phyloP scores from a whole-genome alignment of 2,797 vertebrate species.

The Tokudaia tokunoshimensis region DNA sequence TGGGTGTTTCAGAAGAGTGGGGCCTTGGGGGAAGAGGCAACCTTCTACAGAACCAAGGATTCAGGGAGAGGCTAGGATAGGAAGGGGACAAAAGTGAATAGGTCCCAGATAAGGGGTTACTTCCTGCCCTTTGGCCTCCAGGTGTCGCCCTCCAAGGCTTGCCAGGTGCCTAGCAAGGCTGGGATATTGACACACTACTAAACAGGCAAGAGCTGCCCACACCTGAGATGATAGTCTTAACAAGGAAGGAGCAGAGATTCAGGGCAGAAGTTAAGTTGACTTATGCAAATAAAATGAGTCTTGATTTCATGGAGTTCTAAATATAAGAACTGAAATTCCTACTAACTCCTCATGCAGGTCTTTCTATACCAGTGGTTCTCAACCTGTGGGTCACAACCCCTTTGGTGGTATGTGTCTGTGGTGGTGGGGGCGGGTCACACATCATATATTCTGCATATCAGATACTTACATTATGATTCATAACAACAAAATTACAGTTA shows the following conservation, averaged over 20 bases:
- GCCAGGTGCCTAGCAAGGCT: neutral
- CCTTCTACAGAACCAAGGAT: neutral
- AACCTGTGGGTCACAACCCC: neutral
- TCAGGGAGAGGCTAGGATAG: neutral
- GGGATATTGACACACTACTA: too few species aligned
- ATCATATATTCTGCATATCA: neutral
- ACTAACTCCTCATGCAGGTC: neutral
- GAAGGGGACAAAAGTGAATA: neutral
- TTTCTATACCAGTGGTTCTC: neutral
- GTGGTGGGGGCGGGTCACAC: too few species aligned
- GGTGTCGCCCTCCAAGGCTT: too few species aligned
- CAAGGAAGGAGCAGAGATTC: neutral
- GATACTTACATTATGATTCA: neutral
- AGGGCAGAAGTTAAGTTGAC: neutral
- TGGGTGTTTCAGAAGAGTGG: neutral
- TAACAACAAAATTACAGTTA: neutral
- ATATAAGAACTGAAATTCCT: neutral
- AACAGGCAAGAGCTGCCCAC: neutral
- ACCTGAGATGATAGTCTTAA: neutral
- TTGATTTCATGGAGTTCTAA: neutral
- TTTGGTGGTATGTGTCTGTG: neutral
- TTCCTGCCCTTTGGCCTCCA: neutral
- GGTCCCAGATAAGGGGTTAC: neutral
- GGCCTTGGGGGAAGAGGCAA: neutral
- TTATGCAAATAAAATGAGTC: neutral